Conservation (phyloP, 2,888 invertebrate genomes). For the Amphipoea oculea region DNA sequence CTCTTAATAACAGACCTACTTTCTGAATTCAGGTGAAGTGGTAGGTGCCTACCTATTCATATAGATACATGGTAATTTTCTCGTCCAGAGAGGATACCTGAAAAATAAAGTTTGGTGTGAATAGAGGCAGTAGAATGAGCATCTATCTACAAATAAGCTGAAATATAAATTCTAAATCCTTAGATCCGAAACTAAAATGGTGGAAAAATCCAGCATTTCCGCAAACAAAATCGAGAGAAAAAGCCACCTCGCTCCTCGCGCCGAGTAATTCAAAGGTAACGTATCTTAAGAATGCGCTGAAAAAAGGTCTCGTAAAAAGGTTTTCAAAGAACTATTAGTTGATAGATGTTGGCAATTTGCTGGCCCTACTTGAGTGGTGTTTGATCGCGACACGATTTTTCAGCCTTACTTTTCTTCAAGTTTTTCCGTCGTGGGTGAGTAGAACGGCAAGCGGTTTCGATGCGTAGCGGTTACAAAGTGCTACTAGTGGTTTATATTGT, state of each 20-base stretch:
- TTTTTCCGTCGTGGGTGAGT: constrained; percentile 24
- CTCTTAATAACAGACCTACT: no score
- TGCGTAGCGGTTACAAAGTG: constrained; percentile 5
- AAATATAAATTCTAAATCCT: neutral
- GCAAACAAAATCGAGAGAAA: constrained; percentile 39
- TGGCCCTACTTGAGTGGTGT: constrained; percentile 46
- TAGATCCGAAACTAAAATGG: constrained; percentile 18
- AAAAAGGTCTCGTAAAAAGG: constrained; percentile 54
- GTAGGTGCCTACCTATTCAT: neutral
- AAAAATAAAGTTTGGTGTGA: neutral
- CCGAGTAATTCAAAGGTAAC: constrained; percentile 44
- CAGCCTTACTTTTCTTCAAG: constrained; percentile 50
- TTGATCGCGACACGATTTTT: constrained; percentile 56
- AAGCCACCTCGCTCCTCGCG: constrained; percentile 22
- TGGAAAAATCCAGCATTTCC: constrained; percentile 7
- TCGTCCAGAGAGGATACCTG: neutral
- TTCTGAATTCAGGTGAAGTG: no score
- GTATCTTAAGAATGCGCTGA: constrained; percentile 50
- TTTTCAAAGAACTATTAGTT: constrained; percentile 55
- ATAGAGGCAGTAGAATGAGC: neutral
- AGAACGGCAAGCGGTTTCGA: constrained; percentile 8
- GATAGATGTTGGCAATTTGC: constrained; percentile 60
- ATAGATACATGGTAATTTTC: neutral
- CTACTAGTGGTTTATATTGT: constrained; percentile 12
- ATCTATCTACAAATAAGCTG: neutral